phyloP scores from a whole-genome alignment of 2,888 invertebrate species.

The Lycaena phlaeas region DNA sequence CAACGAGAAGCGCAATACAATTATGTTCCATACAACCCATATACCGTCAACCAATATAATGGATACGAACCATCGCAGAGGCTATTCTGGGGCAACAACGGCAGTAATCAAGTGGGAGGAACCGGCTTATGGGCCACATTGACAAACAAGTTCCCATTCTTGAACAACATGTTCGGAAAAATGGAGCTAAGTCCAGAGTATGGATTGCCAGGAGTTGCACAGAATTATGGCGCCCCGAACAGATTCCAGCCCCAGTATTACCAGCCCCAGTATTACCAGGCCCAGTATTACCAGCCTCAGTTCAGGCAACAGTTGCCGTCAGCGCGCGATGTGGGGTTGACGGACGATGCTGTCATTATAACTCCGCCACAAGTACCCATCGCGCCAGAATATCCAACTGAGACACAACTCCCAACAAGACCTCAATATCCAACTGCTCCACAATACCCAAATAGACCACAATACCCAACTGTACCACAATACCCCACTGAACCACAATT shows the following conservation, averaged over 20 bases:
- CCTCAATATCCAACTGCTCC: neutral
- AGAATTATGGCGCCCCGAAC: neutral
- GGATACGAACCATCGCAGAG: slow-evolving; percentile 46
- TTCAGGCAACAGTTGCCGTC: slow-evolving; percentile 30
- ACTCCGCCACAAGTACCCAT: slow-evolving; percentile 57
- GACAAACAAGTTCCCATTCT: slow-evolving; percentile 59
- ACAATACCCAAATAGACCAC: neutral
- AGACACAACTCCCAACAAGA: neutral
- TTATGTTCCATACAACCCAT: slow-evolving; percentile 46
- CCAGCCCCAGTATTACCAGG: slow-evolving; percentile 9
- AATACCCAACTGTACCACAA: neutral
- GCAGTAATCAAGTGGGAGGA: slow-evolving; percentile 60
- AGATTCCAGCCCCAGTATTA: slow-evolving; percentile 9
- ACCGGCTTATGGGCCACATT: slow-evolving; percentile 53
- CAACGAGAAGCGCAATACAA: slow-evolving; percentile 51
- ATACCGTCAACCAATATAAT: slow-evolving; percentile 23
- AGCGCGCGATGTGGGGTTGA: slow-evolving; percentile 51
- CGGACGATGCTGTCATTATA: slow-evolving; percentile 61
- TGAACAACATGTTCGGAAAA: slow-evolving; percentile 56
- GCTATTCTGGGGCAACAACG: slow-evolving; percentile 53
- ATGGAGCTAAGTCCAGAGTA: slow-evolving; percentile 37
- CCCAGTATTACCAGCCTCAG: slow-evolving; percentile 21
- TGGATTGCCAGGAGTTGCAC: neutral
- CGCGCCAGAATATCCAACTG: slow-evolving; percentile 20
- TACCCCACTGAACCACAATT: neutral